Conservation (phyloP, 2,888 invertebrate genomes). For the Pardosa pseudoannulata region DNA sequence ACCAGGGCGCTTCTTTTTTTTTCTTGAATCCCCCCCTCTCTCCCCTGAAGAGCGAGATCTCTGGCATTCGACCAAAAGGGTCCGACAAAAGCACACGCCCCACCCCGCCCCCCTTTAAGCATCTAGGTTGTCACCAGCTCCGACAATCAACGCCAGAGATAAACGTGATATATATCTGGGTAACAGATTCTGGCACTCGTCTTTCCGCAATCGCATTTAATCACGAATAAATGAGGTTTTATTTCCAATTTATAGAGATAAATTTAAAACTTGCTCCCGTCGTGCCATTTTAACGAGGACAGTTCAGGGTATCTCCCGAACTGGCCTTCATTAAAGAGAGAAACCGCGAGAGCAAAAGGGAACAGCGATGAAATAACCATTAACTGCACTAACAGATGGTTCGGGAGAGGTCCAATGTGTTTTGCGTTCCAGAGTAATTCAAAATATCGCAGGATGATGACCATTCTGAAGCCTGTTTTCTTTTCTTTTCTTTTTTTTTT, state of each 20-base stretch:
- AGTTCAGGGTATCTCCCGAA: too few species aligned
- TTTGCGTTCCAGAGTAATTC: too few species aligned
- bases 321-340: too few species aligned
- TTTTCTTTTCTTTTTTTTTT: too few species aligned
- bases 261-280: too few species aligned
- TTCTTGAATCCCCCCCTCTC: background rate
- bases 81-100: background rate
- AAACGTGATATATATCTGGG: background rate
- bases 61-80: background rate
- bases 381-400: too few species aligned
- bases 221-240: background rate
- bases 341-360: too few species aligned
- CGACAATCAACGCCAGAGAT: background rate
- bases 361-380: too few species aligned
- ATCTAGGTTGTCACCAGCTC: background rate
- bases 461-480: too few species aligned
- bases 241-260: background rate
- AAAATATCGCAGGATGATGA: too few species aligned
- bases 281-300: too few species aligned
- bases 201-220: background rate
- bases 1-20: background rate
- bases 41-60: background rate
- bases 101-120: background rate
- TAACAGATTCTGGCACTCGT: background rate
- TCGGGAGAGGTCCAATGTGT: too few species aligned